A percentile compares a stretch with the other conserved stretches of the same genome.
These are phyloP conservation scores for Sebastes diaconus DNA, from an alignment of 2,797 vertebrate genomes.

Conservation along the genomic window DNA sequence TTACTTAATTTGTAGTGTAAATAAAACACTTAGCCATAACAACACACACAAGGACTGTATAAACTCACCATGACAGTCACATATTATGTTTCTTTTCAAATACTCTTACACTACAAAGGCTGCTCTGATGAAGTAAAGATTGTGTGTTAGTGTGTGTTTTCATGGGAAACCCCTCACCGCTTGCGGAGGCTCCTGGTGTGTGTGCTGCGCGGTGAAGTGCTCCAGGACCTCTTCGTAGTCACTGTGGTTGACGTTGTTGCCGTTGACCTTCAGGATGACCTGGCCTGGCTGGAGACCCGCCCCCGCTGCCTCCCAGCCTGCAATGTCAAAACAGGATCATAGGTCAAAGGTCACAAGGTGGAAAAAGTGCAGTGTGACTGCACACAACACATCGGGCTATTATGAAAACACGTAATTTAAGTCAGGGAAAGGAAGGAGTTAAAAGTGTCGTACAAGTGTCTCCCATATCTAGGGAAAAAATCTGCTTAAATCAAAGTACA, in stretches of 20 bases:
- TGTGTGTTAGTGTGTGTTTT: not conserved
- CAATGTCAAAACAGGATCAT: conserved; percentile 29
- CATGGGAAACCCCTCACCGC: conserved; percentile 79
- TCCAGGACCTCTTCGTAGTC: conserved; percentile 90
- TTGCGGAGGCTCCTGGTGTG: conserved; percentile 82
- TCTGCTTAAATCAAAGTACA: not conserved
- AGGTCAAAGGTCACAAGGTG: conserved; percentile 19
- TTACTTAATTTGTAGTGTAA: not conserved
- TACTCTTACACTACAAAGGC: not conserved
- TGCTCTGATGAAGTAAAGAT: not conserved
- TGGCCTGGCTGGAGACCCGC: conserved; percentile 94
- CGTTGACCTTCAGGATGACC: conserved; percentile 94
- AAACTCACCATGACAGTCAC: not conserved
- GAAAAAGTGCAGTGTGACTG: conserved; percentile 1
- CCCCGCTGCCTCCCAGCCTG: conserved; percentile 90
- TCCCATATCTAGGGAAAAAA: not conserved
- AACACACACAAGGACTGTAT: not conserved
- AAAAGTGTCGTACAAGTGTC: not conserved
- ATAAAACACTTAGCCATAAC: not conserved
- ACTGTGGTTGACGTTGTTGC: conserved; percentile 85
- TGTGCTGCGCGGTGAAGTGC: conserved; percentile 89
- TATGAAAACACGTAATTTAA: not conserved
- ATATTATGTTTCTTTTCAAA: not conserved
- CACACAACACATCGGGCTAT: not conserved
- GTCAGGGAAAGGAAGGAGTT: not conserved